These are phyloP conservation scores for Mormyrus hasselquistii DNA, from an alignment of 2,797 vertebrate genomes.

Conservation along the genomic window DNA sequence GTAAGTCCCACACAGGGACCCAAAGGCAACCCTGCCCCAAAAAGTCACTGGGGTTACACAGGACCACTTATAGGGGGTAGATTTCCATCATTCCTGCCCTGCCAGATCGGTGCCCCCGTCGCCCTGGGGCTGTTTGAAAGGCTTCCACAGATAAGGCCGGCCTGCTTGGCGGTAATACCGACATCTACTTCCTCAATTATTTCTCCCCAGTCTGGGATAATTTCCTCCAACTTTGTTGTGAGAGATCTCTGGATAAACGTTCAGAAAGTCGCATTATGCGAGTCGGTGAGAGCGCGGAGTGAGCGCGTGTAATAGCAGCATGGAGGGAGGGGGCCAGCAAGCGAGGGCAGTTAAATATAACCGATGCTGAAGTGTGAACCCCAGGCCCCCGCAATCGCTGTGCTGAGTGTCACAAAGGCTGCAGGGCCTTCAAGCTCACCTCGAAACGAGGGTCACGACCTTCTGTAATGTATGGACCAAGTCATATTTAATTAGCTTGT, in stretches of 20 bases:
- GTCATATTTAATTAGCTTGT: not conserved
- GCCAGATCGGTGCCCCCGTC: constrained; percentile 22
- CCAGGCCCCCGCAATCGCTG: too few relatives aligned
- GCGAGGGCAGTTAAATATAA: not conserved
- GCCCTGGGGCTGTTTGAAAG: constrained; percentile 31
- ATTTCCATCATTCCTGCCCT: constrained; percentile 9
- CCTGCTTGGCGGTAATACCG: constrained; percentile 25
- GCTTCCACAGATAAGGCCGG: constrained; percentile 33
- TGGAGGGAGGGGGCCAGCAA: constrained; percentile 17
- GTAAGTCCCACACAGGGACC: not conserved
- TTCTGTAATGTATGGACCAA: not conserved
- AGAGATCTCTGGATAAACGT: constrained; percentile 37
- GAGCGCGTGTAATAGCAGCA: constrained; percentile 22
- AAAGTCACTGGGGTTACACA: not conserved
- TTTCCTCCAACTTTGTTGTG: constrained; percentile 41
- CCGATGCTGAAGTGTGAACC: not conserved
- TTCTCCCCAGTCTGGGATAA: constrained; percentile 31
- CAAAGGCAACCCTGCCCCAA: not conserved
- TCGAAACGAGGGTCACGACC: not conserved
- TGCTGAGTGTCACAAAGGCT: not conserved
- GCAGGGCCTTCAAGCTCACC: not conserved
- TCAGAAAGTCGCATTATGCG: constrained; percentile 24
- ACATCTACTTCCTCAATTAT: constrained; percentile 23
- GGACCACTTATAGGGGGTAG: not conserved
- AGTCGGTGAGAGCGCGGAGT: constrained; percentile 34